Conservation (phyloP, 2,797 vertebrate species). For the Protosalanx chinensis region DNA sequence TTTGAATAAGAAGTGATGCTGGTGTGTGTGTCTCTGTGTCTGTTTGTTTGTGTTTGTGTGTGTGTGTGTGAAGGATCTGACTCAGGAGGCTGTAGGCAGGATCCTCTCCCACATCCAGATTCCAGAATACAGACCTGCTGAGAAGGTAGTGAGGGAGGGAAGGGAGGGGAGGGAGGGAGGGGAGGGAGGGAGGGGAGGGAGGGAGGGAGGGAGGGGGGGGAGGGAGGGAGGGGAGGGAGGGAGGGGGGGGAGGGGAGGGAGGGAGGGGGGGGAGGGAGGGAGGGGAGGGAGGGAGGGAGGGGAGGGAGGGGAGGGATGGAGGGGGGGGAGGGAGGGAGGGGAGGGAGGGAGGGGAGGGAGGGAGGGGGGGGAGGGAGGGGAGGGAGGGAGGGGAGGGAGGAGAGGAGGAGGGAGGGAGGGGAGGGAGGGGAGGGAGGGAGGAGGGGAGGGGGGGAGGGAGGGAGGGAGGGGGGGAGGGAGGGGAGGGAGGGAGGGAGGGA, state of each 20-base stretch:
- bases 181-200: neutral
- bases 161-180: neutral
- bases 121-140: slow-evolving; percentile 88
- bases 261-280: no score
- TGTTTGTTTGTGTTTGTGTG: neutral
- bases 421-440: neutral
- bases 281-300: no score
- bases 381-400: neutral
- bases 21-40: no score
- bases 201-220: no score
- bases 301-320: no score
- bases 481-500: no score
- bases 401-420: no score
- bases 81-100: slow-evolving; percentile 74
- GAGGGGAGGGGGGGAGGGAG: no score
- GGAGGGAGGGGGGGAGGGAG: neutral
- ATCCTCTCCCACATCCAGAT: slow-evolving; percentile 80
- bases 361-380: no score
- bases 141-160: slow-evolving; percentile 76
- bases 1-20: neutral
- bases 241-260: neutral
- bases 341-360: no score
- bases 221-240: neutral
- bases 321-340: no score
- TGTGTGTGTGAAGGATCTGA: slow-evolving; percentile 75